Evolutionary conservation across 2,113 vertebrate species (phyloP).

Genomic region (Nettapus auritus): DNA sequence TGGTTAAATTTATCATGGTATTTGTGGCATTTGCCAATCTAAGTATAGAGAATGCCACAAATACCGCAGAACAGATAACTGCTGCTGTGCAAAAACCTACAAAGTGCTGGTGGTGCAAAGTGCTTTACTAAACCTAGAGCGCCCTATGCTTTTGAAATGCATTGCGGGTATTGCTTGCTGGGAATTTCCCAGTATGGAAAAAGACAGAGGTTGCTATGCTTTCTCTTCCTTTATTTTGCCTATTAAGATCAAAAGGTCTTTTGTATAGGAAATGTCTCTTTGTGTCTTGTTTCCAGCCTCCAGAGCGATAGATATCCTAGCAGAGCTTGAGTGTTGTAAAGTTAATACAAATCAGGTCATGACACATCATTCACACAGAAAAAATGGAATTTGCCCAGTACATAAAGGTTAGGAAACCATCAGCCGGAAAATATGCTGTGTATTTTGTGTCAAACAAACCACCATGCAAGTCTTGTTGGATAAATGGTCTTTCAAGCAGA

Average conservation of each 20-base stretch:
- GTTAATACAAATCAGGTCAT: neutral
- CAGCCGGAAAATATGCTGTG: neutral
- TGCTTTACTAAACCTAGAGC: neutral
- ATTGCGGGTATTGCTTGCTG: neutral
- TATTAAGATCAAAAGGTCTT: neutral
- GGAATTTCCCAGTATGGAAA: neutral
- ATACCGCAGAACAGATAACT: slow-evolving; percentile 60
- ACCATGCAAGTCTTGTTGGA: neutral
- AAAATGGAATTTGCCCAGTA: neutral
- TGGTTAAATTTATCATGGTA: slow-evolving; percentile 60
- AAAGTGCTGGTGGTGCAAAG: neutral
- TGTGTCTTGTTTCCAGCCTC: neutral
- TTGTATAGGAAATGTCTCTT: neutral
- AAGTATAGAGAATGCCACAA: slow-evolving; percentile 66
- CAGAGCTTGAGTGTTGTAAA: neutral
- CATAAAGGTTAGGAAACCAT: neutral
- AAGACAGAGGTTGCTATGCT: fast-evolving
- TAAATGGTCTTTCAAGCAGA: neutral
- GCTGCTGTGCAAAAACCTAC: neutral
- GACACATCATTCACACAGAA: neutral
- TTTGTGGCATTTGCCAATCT: slow-evolving; percentile 63
- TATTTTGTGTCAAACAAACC: neutral
- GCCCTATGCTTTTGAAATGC: neutral
- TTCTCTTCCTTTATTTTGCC: neutral
- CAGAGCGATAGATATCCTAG: neutral